Percentiles rank a stretch among this genome's conserved stretches.
Conservation (phyloP, 2,888 invertebrate genomes). For the Ophion ventricosus region DNA sequence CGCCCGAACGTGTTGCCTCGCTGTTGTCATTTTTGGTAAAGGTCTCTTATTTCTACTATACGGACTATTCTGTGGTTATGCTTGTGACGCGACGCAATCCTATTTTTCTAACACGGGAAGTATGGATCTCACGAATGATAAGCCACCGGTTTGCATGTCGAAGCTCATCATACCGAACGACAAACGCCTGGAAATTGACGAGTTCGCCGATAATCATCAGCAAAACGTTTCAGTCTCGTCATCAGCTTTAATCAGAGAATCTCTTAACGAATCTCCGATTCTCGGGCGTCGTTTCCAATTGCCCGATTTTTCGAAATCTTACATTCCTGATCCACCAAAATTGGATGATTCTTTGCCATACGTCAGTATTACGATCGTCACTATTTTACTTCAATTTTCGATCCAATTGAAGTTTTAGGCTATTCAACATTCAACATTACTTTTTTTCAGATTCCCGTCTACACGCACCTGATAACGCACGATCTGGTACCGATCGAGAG, state of each 20-base stretch:
- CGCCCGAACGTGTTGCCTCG: not conserved
- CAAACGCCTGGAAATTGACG: slow-evolving; percentile 12
- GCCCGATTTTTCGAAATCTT: slow-evolving; percentile 84
- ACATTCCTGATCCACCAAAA: slow-evolving; percentile 83
- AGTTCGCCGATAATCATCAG: slow-evolving; percentile 18
- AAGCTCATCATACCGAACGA: slow-evolving; percentile 23
- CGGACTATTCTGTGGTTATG: slow-evolving; percentile 7
- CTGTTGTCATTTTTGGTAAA: slow-evolving; percentile 4
- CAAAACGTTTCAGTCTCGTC: slow-evolving; percentile 1
- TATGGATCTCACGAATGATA: slow-evolving; percentile 41
- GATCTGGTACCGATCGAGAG: slow-evolving; percentile 85
- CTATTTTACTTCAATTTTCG: not conserved
- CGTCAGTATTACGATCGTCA: slow-evolving; percentile 78
- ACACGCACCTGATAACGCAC: slow-evolving; percentile 88
- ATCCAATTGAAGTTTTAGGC: too few relatives aligned
- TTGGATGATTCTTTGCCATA: slow-evolving; percentile 88
- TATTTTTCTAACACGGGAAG: slow-evolving; percentile 2
- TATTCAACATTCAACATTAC: not conserved
- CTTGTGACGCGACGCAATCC: not conserved
- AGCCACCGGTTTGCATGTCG: slow-evolving; percentile 20
- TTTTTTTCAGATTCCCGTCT: slow-evolving; percentile 88
- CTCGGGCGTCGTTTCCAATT: slow-evolving; percentile 85
- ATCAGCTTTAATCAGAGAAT: not conserved
- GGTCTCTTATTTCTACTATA: slow-evolving; percentile 6
- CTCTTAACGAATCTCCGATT: slow-evolving; percentile 83